These are phyloP conservation scores for Nibea albiflora DNA, from an alignment of 2,113 vertebrate species.

Conservation along the genomic window DNA sequence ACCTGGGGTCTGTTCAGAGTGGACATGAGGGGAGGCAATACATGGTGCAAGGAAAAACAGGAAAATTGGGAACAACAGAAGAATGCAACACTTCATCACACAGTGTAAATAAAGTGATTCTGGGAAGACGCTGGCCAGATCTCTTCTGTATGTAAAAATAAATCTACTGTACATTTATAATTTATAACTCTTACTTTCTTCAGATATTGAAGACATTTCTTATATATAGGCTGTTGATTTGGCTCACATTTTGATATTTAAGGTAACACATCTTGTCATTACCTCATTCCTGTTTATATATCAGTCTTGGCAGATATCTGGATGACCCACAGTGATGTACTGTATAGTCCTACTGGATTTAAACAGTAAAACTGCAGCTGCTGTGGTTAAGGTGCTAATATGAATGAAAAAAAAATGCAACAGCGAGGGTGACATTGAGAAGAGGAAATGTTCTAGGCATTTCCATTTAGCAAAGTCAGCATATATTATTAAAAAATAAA, in stretches of 20 bases:
- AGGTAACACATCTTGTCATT: constrained; percentile 2
- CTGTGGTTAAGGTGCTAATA: neutral
- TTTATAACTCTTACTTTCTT: neutral
- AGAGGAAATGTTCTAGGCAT: constrained; percentile 64
- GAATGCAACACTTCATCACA: constrained; percentile 39
- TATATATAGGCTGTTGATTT: neutral
- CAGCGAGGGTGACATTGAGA: constrained; percentile 42
- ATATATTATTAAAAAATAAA: constrained; percentile 45
- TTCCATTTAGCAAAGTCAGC: constrained; percentile 52
- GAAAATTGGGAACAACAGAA: constrained; percentile 45
- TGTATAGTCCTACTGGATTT: neutral
- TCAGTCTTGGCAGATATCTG: neutral
- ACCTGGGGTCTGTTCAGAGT: constrained; percentile 37
- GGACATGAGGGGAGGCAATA: constrained; percentile 16
- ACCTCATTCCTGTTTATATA: neutral
- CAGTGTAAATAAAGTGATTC: constrained; percentile 50
- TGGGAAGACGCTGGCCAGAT: constrained; percentile 25
- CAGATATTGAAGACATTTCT: neutral
- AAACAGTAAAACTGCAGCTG: neutral
- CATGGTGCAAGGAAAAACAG: constrained; percentile 43
- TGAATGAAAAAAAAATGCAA: constrained; percentile 1
- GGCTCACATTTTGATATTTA: neutral
- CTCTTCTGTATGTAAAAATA: constrained; percentile 22
- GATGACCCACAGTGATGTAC: neutral
- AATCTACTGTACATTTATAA: neutral